Conservation (phyloP, 37 sponge, comb jelly and placozoan species). For the Agelas oroides region DNA sequence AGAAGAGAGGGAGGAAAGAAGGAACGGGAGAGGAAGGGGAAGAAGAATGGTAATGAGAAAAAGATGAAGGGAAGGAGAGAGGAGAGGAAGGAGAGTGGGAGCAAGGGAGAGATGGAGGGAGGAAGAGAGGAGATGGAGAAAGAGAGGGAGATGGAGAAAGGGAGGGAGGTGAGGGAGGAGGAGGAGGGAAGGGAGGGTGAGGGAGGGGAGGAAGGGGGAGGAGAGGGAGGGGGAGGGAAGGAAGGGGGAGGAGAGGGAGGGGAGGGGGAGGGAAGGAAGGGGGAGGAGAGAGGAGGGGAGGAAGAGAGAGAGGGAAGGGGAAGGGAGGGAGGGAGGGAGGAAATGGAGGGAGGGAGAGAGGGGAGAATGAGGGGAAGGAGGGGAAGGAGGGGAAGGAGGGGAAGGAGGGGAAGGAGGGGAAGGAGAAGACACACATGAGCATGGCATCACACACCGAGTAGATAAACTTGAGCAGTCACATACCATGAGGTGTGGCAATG, state of each 20-base stretch:
- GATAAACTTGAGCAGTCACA: not conserved
- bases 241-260: not conserved
- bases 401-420: constrained; percentile 9
- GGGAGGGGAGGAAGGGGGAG: not conserved
- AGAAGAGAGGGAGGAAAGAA: not conserved
- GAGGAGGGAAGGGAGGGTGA: not conserved
- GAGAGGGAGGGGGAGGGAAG: not conserved
- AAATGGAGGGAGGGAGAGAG: not conserved
- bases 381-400: not conserved
- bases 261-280: not conserved
- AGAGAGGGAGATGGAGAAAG: not conserved
- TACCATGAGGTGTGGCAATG: constrained; percentile 85
- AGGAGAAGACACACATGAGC: not conserved
- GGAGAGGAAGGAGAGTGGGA: not conserved
- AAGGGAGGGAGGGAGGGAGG: not conserved
- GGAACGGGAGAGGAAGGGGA: not conserved
- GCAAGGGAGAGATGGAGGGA: not conserved
- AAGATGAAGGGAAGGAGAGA: too few species aligned
- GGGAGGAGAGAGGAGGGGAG: too few species aligned
- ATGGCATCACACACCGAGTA: too few species aligned
- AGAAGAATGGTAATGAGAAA: not conserved
- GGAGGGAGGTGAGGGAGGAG: not conserved
- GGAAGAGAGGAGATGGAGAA: not conserved
- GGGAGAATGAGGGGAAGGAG: not conserved
- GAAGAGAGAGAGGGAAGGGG: not conserved